These are phyloP conservation scores for Eueides isabella DNA, from an alignment of 1,140 invertebrate species.

Conservation along the genomic window DNA sequence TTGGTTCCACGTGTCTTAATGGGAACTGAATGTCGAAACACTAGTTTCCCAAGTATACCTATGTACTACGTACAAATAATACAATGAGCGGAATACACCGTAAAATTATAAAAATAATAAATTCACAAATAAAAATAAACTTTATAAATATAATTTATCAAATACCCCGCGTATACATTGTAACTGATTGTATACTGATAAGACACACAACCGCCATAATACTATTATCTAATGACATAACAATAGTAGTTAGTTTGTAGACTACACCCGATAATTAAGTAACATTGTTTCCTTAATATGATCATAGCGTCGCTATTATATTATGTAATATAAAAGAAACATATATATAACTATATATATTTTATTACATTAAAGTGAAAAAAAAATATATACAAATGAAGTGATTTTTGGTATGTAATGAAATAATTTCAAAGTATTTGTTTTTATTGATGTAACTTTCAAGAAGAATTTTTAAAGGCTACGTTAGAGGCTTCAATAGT, in stretches of 20 bases:
- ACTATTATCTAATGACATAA: conserved; percentile 21
- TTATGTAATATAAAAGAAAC: conserved; percentile 1
- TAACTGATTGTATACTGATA: conserved; percentile 33
- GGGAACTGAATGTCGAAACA: too few species aligned
- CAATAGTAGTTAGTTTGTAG: conserved; percentile 4
- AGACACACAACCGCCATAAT: conserved; percentile 31
- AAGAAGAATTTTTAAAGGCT: too few species aligned
- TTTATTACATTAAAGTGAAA: too few species aligned
- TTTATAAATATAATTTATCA: conserved; percentile 12
- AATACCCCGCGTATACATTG: conserved; percentile 23
- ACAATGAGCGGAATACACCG: too few species aligned
- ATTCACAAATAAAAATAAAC: neutral
- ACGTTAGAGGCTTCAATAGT: too few species aligned
- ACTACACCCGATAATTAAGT: conserved; percentile 7
- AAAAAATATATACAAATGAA: too few species aligned
- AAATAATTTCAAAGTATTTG: too few species aligned
- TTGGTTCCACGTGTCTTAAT: too few species aligned
- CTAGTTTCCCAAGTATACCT: too few species aligned
- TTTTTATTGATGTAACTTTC: too few species aligned
- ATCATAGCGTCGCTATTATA: neutral
- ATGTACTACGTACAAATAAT: too few species aligned
- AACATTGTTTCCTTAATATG: conserved; percentile 1
- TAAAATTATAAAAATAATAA: neutral
- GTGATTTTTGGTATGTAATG: too few species aligned
- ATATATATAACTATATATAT: neutral